These are phyloP conservation scores for Eulithis testata DNA, from an alignment of 2,888 invertebrate genomes.

Conservation along the genomic window DNA sequence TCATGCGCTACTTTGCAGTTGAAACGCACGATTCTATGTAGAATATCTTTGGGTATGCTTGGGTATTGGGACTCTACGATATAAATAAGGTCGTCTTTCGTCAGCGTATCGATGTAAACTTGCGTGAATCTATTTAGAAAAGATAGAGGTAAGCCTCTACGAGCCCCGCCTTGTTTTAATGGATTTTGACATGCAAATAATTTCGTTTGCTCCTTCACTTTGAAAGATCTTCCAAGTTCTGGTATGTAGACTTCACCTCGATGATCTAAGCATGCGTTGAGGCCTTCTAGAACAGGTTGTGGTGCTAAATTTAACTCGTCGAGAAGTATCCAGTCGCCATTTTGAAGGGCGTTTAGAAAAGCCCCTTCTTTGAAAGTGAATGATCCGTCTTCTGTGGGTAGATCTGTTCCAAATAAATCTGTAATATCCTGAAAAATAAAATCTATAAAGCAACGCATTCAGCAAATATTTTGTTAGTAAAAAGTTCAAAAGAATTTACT, in stretches of 20 bases:
- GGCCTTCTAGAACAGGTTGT: constrained; percentile 98
- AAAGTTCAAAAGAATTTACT: constrained; percentile 53
- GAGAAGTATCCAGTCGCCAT: constrained; percentile 97
- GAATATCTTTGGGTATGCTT: constrained; percentile 82
- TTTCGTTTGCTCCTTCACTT: constrained; percentile 90
- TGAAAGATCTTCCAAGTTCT: constrained; percentile 95
- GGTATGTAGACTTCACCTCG: constrained; percentile 98
- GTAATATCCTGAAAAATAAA: constrained; percentile 90
- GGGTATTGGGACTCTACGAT: constrained; percentile 89
- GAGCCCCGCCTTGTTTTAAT: constrained; percentile 96
- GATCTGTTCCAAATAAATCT: constrained; percentile 98
- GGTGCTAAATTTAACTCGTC: constrained; percentile 99
- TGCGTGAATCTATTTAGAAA: constrained; percentile 99
- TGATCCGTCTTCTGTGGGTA: constrained; percentile 97
- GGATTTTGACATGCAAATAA: constrained; percentile 99
- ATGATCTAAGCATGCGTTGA: constrained; percentile 99
- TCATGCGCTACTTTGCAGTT: constrained; percentile 88
- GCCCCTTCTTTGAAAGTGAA: constrained; percentile 99
- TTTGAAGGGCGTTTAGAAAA: constrained; percentile 94
- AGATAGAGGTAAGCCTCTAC: constrained; percentile 97
- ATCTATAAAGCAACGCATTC: not conserved
- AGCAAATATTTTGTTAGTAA: not conserved
- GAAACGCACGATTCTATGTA: constrained; percentile 91
- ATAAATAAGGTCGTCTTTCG: constrained; percentile 86
- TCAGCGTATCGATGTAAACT: constrained; percentile 88